Percentiles rank a stretch among this genome's conserved stretches.
phyloP scores from a whole-genome alignment of 2,888 invertebrate genomes.

The Orchestes rusci region DNA sequence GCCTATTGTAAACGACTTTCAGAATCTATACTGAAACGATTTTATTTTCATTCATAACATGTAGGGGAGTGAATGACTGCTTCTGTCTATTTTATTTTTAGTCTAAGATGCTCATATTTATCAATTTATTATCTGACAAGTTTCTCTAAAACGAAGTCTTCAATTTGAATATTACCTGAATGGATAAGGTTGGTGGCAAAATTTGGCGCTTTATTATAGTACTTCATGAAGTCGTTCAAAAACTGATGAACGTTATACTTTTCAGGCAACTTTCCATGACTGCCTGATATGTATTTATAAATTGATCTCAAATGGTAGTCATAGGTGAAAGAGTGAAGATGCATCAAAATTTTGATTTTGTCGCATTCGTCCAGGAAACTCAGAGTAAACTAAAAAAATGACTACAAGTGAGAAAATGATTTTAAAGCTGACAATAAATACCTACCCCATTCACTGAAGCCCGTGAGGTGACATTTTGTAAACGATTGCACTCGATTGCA shows the following conservation, averaged over 20 bases:
- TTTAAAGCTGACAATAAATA: constrained; percentile 1
- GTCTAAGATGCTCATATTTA: too few species aligned
- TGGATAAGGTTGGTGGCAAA: constrained; percentile 66
- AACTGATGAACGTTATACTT: constrained; percentile 68
- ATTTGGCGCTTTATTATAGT: constrained; percentile 70
- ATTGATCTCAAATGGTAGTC: constrained; percentile 67
- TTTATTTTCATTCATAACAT: too few species aligned
- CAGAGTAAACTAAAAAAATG: constrained; percentile 48
- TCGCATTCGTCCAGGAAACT: constrained; percentile 62
- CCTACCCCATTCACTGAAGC: constrained; percentile 50
- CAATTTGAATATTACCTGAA: constrained; percentile 55
- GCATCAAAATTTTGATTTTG: constrained; percentile 62
- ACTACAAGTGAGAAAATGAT: constrained; percentile 10
- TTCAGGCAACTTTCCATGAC: constrained; percentile 46
- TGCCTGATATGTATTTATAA: constrained; percentile 56
- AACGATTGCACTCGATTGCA: constrained; percentile 56
- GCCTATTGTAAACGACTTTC: too few species aligned
- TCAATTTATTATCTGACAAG: too few species aligned
- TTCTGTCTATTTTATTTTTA: too few species aligned
- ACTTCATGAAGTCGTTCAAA: constrained; percentile 67
- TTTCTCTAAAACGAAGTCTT: too few species aligned
- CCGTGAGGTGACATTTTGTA: constrained; percentile 50
- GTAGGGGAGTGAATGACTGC: too few species aligned
- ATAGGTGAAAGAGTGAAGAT: constrained; percentile 70
- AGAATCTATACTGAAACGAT: too few species aligned